Conservation (phyloP, 1,140 invertebrate genomes). For the Magallana angulata region DNA sequence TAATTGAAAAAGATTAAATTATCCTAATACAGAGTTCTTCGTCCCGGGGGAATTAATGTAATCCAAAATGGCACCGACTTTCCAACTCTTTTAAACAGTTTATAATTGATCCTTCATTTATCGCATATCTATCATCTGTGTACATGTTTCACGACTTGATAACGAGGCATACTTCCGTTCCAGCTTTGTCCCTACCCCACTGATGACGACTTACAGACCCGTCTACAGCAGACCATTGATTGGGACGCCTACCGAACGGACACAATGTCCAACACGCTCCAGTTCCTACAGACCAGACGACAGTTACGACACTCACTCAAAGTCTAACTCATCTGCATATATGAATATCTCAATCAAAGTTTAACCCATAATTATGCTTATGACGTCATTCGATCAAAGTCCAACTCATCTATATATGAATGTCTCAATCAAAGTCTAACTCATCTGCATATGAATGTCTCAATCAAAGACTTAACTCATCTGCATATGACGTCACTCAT, state of each 20-base stretch:
- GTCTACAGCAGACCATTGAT: conserved; percentile 58
- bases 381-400: background rate
- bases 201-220: conserved; percentile 60
- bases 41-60: no score
- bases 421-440: background rate
- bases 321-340: background rate
- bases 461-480: no score
- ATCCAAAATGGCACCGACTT: no score
- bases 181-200: conserved; percentile 64
- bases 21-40: no score
- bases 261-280: conserved; percentile 55
- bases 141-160: no score
- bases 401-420: background rate
- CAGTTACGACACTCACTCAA: conserved; percentile 29
- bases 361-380: no score
- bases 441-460: background rate
- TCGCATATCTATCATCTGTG: no score
- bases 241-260: conserved; percentile 56
- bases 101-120: no score
- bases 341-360: background rate
- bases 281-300: conserved; percentile 44
- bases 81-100: no score
- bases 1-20: no score
- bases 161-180: background rate
- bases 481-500: background rate